Conservation (phyloP, 2,797 vertebrate species). For the Eidolon dupreanum region DNA sequence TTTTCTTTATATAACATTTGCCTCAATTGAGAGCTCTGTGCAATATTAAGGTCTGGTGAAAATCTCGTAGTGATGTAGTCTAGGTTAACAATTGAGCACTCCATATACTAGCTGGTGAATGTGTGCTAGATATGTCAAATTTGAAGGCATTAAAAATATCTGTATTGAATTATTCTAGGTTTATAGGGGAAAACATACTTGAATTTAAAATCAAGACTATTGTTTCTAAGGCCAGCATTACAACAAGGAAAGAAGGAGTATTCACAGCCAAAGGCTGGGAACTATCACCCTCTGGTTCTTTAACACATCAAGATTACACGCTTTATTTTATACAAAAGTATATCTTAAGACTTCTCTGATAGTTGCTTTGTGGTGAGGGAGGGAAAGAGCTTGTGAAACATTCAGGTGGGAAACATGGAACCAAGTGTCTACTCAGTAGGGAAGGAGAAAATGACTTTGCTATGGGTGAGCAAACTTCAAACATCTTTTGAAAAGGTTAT, state of each 20-base stretch:
- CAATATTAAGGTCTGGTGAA: background rate
- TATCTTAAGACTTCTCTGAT: background rate
- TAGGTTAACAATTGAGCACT: background rate
- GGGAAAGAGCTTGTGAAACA: background rate
- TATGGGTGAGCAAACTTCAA: background rate
- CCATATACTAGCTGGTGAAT: background rate
- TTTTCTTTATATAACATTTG: background rate
- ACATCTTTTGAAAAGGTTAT: background rate
- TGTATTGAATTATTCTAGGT: background rate
- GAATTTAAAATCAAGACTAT: slow-evolving; percentile 3
- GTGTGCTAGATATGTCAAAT: slow-evolving; percentile 14
- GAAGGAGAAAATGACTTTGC: background rate
- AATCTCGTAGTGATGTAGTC: background rate
- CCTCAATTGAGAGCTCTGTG: background rate
- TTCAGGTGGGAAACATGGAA: background rate
- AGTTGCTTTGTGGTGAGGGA: background rate
- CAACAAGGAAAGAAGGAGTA: background rate
- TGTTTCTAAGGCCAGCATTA: background rate
- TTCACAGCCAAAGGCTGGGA: background rate
- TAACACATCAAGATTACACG: background rate
- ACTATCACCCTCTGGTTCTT: background rate
- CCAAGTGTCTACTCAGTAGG: background rate
- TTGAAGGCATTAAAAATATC: background rate
- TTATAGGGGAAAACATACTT: background rate
- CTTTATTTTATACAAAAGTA: background rate